A percentile compares a stretch with the other conserved stretches of the same genome.
Conservation (phyloP, 2,888 invertebrate species). For the Sipunculus nudus region DNA sequence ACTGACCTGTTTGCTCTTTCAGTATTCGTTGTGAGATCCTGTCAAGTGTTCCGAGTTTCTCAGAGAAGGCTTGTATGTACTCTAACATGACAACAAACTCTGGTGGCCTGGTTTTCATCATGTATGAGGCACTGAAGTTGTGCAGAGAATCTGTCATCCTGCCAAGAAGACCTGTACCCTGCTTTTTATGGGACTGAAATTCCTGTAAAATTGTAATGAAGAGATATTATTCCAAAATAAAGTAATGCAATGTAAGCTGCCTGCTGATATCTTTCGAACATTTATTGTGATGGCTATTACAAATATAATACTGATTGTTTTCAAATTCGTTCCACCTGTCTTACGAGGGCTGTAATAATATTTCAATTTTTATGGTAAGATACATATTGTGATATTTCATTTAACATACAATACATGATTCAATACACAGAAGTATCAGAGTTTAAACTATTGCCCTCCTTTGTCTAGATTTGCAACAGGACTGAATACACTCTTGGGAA, state of each 20-base stretch:
- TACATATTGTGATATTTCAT: too few relatives aligned
- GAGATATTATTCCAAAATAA: neutral
- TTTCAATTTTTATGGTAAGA: too few relatives aligned
- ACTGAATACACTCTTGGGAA: too few relatives aligned
- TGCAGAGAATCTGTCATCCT: constrained; percentile 72
- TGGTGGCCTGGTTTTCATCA: constrained; percentile 71
- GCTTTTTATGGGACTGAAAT: constrained; percentile 73
- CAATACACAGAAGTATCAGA: too few relatives aligned
- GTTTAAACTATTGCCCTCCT: too few relatives aligned
- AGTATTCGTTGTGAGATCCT: constrained; percentile 70
- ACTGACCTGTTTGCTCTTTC: constrained; percentile 38
- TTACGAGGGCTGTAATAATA: too few relatives aligned
- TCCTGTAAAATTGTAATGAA: constrained; percentile 68
- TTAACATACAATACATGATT: too few relatives aligned
- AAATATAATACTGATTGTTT: too few relatives aligned
- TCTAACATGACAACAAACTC: constrained; percentile 75
- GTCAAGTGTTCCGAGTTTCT: constrained; percentile 74
- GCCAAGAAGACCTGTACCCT: constrained; percentile 71
- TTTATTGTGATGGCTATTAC: too few relatives aligned
- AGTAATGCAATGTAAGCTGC: neutral
- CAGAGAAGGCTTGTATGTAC: constrained; percentile 73
- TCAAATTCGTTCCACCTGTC: too few relatives aligned
- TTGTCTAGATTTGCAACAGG: too few relatives aligned
- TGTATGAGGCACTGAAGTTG: constrained; percentile 70
- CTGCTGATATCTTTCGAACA: neutral